Base-by-base conservation (phyloP, 2,888 invertebrate species). In the Perizoma affinitatum region DNA sequence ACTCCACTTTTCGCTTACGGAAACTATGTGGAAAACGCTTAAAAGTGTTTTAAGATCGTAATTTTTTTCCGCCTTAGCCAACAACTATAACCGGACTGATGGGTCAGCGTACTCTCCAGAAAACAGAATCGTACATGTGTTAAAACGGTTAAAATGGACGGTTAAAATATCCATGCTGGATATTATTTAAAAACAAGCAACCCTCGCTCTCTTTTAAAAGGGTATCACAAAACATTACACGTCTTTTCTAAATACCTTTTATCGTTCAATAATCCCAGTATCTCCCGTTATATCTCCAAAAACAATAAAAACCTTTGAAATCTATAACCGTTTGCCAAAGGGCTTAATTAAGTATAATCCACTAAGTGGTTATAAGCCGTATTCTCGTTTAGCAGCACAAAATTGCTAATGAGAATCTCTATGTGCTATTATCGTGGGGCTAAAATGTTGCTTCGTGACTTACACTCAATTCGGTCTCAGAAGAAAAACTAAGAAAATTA, bases 381-480 rank as follows among this genome's bases (percentile, higher is more conserved):
- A 75, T 74, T 73, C 72, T 69, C 75, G 72, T 76, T 73, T 74
- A 74, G 73, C 69, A 70, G 71, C 72, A 72, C 70, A 69, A 82
- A 80, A 83, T 79, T 78, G 81, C 80, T 82, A 82, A 83, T 83
- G 83, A 83, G 77, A 63, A 63, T 70, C 73, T 75, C 72, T 75
- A 79, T 77, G 75, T 75, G 76, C 75, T 72, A 67, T 70, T 55
- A 69, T 70, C 54, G 68, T 46, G 43, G 54, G 6, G 9, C 49
- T 79, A 80, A 78, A 70, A 80, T 77, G 71, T 5, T 60, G 78
- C 72, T 22, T 22, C 22, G 1, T 22, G 3, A 22, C 22, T 22
- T 22, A 22, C 22, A 22, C 22, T 22, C 22, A 22, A 22, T 22
- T 3, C 22, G 3, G 22, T 22, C 1, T 22, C 3, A 22, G 3